Base-by-base conservation (phyloP, 2,113 vertebrate genomes). In the Lepus timidus region DNA sequence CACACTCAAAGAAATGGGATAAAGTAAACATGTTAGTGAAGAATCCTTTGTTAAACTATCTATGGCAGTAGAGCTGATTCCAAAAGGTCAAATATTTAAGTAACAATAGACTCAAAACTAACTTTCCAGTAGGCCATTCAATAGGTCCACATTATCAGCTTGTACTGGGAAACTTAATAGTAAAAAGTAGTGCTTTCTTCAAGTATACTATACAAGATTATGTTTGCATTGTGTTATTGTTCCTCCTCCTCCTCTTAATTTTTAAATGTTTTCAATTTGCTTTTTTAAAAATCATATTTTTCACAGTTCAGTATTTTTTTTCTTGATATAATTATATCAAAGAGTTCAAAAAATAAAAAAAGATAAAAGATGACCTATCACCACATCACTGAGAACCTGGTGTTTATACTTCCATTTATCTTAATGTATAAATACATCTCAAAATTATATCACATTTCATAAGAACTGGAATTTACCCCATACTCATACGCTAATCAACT, bases 41-140 rank as follows among this genome's bases (percentile, higher is more conserved):
- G 78, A 94, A 70, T 39, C 79, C 85, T 79, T 91, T 95, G 76
- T 88, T 85, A 92, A 85, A 51, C 51, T 62, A 58, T 51, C 27
- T 75, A 2, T 58, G 14, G 4, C 75, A 80, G 51, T 68, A 65
- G 20, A 85, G 68, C 55, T 87, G 36, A 88, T 95, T 91, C 65
- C n/a, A 31, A 96, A 95, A 95, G 74, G 85, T 92, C 65, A 84
- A 85, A 74, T 95, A 88, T 95, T 96, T 85, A 96, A 93, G 76
- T 55, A 96, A 93, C 25, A 75, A 93, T n/a, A 91, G 86, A 87
- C 36, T 70, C 36, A 71, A 92, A 96, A 87, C 22, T 71, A 79
- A 95, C 58, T 31, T 93, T 85, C 17, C 62, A 90, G 79, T 10
- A 95, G 67, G 58, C 65, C 52, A 64, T 73, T 70, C 51, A 49